Percentiles rank a stretch among this genome's conserved stretches.
Conservation (phyloP, 2,797 vertebrate genomes). For the Scyliorhinus canicula region DNA sequence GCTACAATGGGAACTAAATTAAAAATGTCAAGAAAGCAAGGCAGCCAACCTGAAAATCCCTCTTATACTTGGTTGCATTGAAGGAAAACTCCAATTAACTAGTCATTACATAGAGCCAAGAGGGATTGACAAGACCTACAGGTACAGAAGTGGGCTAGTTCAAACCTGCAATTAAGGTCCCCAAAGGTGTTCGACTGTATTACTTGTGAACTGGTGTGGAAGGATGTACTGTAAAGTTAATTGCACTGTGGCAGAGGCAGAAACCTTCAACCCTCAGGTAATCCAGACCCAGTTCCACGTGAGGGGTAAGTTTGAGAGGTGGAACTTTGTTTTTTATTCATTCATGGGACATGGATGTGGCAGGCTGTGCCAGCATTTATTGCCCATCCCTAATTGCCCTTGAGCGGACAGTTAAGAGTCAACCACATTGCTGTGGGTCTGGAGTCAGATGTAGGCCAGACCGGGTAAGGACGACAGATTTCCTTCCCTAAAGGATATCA, state of each 20-base stretch:
- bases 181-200: conserved; percentile 13
- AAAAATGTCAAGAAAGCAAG: not conserved
- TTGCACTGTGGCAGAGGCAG: not conserved
- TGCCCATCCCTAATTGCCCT: no score
- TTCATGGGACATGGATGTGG: no score
- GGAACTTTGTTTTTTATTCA: no score
- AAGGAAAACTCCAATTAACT: not conserved
- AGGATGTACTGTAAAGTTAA: not conserved
- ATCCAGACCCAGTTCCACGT: not conserved
- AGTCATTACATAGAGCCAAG: not conserved
- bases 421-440: no score
- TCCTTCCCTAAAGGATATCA: no score
- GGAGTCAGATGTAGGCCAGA: no score
- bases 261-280: not conserved
- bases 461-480: no score
- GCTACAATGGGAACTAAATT: not conserved
- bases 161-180: not conserved
- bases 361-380: no score
- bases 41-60: not conserved
- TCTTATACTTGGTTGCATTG: not conserved
- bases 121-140: not conserved
- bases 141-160: not conserved
- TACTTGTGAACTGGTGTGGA: conserved; percentile 1
- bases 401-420: no score
- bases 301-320: not conserved